Conservation (phyloP, 2,888 invertebrate species). For the Caprella mutica region DNA sequence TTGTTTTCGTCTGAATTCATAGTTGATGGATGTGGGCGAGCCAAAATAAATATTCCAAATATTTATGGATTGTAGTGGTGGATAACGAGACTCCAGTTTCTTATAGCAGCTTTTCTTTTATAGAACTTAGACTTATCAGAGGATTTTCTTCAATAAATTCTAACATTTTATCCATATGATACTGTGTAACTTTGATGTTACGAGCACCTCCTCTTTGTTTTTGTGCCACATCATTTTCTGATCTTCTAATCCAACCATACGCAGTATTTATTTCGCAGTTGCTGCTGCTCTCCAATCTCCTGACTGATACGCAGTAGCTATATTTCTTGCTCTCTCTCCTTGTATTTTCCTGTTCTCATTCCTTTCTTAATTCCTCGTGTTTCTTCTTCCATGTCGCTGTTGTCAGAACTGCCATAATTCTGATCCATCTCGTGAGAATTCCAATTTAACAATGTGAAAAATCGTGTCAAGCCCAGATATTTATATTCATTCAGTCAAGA, state of each 20-base stretch:
- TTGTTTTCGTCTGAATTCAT: conserved; percentile 15
- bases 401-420: too few species aligned
- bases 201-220: conserved; percentile 6
- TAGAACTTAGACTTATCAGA: conserved; percentile 1
- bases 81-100: conserved; percentile 8
- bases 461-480: too few species aligned
- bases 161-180: conserved; percentile 9
- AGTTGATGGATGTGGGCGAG: background rate
- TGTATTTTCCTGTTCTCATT: too few species aligned
- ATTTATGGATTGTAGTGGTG: conserved; percentile 7
- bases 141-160: conserved; percentile 6
- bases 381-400: too few species aligned
- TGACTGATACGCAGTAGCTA: too few species aligned
- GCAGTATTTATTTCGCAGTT: conserved; percentile 10
- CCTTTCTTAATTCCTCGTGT: too few species aligned
- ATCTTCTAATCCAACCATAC: conserved; percentile 6
- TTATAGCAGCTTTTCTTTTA: conserved; percentile 6
- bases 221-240: conserved; percentile 1
- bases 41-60: background rate
- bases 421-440: too few species aligned
- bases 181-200: background rate
- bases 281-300: too few species aligned
- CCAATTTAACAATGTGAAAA: too few species aligned
- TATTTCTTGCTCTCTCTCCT: too few species aligned
- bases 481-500: too few species aligned